Evolutionary conservation across 2,888 invertebrate species (phyloP).

Genomic region (Timema cristinae): DNA sequence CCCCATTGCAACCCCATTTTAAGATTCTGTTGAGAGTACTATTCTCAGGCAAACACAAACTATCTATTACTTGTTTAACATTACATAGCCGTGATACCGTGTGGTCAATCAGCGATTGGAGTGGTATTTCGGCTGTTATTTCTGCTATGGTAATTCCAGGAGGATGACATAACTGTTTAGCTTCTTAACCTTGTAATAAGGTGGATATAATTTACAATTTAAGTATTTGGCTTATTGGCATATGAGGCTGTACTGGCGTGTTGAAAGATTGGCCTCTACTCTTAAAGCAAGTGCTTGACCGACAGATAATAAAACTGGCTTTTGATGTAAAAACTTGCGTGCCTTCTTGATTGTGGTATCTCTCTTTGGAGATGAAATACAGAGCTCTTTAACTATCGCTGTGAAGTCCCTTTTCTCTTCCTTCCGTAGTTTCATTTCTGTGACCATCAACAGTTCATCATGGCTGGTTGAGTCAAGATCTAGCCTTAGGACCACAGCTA

Average conservation of each 20-base stretch:
- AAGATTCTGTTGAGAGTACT: neutral
- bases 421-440: neutral
- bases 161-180: slow-evolving; percentile 11
- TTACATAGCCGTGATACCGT: neutral
- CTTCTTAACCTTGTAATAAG: slow-evolving; percentile 4
- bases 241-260: neutral
- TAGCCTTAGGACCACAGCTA: too few relatives aligned
- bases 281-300: neutral
- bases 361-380: neutral
- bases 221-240: neutral
- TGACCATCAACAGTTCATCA: neutral
- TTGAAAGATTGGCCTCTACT: slow-evolving; percentile 5
- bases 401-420: neutral
- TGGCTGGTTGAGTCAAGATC: neutral
- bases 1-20: neutral
- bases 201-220: neutral
- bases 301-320: neutral
- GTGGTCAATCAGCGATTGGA: neutral
- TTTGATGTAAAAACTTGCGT: neutral
- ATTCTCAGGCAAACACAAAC: slow-evolving; percentile 3
- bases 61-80: neutral
- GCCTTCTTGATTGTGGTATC: neutral
- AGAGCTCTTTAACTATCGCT: neutral
- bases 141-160: neutral
- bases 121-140: slow-evolving; percentile 1